phyloP scores from a whole-genome alignment of 2,888 invertebrate genomes.

The Caenorhabditis sp. region DNA sequence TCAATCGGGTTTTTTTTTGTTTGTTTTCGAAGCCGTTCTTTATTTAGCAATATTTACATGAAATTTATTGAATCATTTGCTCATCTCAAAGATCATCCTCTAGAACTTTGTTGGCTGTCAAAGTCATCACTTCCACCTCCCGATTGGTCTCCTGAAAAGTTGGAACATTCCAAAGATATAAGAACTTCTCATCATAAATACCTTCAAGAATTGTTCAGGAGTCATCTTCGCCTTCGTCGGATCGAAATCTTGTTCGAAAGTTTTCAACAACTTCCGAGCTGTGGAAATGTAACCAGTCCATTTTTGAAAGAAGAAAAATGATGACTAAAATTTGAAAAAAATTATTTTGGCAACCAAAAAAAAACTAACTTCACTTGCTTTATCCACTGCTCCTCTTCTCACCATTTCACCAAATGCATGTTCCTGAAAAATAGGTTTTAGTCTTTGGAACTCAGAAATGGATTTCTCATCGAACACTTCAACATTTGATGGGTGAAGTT shows the following conservation, averaged over 20 bases:
- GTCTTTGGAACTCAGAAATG: too few relatives aligned
- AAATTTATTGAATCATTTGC: too few relatives aligned
- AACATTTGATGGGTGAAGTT: too few relatives aligned
- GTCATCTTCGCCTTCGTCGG: background rate
- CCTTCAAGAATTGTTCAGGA: background rate
- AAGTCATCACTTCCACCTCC: background rate
- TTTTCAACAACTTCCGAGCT: background rate
- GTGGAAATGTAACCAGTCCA: constrained; percentile 2
- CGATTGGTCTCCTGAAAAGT: background rate
- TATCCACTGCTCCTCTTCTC: too few relatives aligned
- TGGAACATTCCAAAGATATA: background rate
- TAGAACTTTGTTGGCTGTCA: background rate
- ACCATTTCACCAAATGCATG: too few relatives aligned
- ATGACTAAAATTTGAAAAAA: background rate
- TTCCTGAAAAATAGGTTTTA: too few relatives aligned
- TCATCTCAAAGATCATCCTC: background rate
- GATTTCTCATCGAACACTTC: too few relatives aligned
- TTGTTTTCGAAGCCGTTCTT: background rate
- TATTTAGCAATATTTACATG: too few relatives aligned
- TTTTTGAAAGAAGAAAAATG: background rate
- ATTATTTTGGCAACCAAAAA: background rate
- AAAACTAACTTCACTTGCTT: background rate
- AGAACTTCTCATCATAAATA: background rate
- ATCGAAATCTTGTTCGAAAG: constrained; percentile 3
- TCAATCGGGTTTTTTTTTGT: background rate